Evolutionary conservation across 2,888 invertebrate species (phyloP), one percentile per base, ranked within the genome.

Genomic region (Noctuana brunneofusca): DNA sequence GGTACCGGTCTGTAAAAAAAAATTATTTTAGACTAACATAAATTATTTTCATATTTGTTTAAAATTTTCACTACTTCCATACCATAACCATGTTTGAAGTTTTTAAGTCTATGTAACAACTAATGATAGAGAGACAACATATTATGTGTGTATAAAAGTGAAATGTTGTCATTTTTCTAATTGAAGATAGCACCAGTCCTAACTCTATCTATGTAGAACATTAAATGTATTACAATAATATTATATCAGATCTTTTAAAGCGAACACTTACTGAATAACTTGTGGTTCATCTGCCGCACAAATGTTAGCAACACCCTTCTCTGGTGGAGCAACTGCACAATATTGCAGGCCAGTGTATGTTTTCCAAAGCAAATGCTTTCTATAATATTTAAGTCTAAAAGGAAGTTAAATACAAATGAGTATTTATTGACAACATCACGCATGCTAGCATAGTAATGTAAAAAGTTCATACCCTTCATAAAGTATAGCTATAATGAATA

Each of bases 401-500:
- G 18, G 14, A 14, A 35, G 50, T 6, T 59, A 73, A 68, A 71
- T 5, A 4, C 4, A 69, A 11, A 1, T 30, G 12, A n/a, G 43
- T n/a, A n/a, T n/a, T n/a, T n/a, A n/a, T n/a, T n/a, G n/a, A n/a
- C n/a, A n/a, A n/a, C n/a, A n/a, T n/a, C n/a, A n/a, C n/a, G n/a
- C n/a, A n/a, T n/a, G n/a, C n/a, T n/a, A n/a, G n/a, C n/a, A n/a
- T n/a, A 22, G 11, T 27, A 27, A 22, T 14, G 32, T 32, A 49
- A 20, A 12, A 43, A 41, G 8, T 8, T 20, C 97, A 66, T 96
- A 93, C 72, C 98, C 98, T 92, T 99, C 99, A 84, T 99, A 99
- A 24, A 98, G 90, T 58, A 98, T 94, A 5, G 98, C 98, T 94
- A 99, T 94, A 67, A 98, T 92, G 80, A 98, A 97, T 75, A 99